Percentiles rank a stretch among this genome's conserved stretches.
Conservation (phyloP, 2,797 vertebrate genomes). For the Urosaurus nigricauda region DNA sequence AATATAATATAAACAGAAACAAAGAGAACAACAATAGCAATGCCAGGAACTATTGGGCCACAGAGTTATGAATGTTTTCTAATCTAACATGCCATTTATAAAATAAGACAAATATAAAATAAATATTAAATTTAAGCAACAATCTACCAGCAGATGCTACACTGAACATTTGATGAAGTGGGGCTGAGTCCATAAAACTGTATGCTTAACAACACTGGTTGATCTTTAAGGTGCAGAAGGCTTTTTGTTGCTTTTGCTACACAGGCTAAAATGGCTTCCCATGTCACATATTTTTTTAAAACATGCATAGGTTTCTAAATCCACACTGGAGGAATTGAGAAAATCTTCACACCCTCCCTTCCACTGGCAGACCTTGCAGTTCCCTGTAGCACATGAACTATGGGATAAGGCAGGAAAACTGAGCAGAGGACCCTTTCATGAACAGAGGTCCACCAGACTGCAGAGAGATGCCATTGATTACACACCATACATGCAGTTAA, state of each 20-base stretch:
- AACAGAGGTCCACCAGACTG: background rate
- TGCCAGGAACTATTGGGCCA: background rate
- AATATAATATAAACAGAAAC: slow-evolving; percentile 46
- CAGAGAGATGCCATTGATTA: background rate
- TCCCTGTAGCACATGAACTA: background rate
- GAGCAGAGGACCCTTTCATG: background rate
- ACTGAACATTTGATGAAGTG: too few species aligned
- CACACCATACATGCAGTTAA: slow-evolving; percentile 46
- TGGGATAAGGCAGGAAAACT: background rate
- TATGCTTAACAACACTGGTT: too few species aligned
- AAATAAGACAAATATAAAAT: background rate
- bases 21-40: slow-evolving; percentile 43
- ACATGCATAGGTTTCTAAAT: too few species aligned
- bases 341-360: background rate
- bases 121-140: slow-evolving; percentile 34
- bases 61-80: slow-evolving; percentile 32
- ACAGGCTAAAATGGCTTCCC: too few species aligned
- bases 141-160: background rate
- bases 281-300: too few species aligned
- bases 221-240: too few species aligned
- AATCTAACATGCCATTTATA: background rate
- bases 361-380: background rate
- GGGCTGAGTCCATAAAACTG: too few species aligned
- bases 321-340: background rate
- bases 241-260: too few species aligned